Base-by-base conservation (phyloP, 2,113 vertebrate species). In the Megaptera novaeangliae region DNA sequence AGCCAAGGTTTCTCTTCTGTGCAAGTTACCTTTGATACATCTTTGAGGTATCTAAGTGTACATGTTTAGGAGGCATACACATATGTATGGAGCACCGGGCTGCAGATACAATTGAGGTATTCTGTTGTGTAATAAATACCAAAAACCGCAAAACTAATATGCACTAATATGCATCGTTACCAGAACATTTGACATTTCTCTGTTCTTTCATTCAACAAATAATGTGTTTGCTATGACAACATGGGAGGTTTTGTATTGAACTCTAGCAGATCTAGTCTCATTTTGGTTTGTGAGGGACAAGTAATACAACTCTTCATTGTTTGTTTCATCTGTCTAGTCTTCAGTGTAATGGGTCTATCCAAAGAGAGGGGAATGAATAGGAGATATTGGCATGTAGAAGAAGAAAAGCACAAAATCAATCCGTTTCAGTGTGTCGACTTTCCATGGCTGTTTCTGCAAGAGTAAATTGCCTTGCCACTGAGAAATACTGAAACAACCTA, bases 201-300 rank as follows among this genome's bases (percentile, higher is more conserved):
- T 95, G 1, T 84, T 84, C 74, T 95, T 94, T 96, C 78, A 59
- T 87, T 87, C 88, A 92, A 61, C 83, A 96, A 94, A 90, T 34
- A 87, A 77, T 44, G 11, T 89, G 23, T 88, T 95, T 49, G 83
- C 20, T 87, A 25, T 20, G 49, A 39, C 18, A 81, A 17, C 15
- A 10, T 21, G 3, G 20, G 57, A 86, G 57, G 25, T n/a, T 83
- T 52, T 90, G 34, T 82, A 17, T n/a, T 69, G 63, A 92, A 80
- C 57, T 72, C 39, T n/a, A 52, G 46, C 8, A 49, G 34, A 91
- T 68, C 31, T 18, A 5, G 31, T 75, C 49, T 44, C 55, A 17
- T 68, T 66, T 74, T 87, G 44, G 20, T n/a, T 84, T 64, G 39
- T 55, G 46, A 34, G 44, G 31, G 74, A 59, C 29, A 23, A 68